Evolutionary conservation across 2,888 invertebrate genomes (phyloP).

Genomic region (Drosophila tripunctata): DNA sequence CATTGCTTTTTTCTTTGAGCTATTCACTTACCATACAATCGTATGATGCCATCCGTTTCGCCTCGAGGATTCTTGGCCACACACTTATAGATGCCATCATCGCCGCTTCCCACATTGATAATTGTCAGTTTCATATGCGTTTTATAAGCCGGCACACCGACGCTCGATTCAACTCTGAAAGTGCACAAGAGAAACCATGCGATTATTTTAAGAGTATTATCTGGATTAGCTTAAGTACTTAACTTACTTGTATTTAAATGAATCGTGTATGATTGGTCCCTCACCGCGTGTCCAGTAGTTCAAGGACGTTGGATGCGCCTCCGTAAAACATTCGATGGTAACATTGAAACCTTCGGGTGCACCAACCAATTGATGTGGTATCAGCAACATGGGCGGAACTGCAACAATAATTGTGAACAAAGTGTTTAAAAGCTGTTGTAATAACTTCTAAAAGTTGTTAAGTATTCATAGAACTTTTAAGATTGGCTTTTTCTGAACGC

Average conservation of each 20-base stretch:
- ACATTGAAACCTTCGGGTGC: slow-evolving; percentile 93
- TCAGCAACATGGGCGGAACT: slow-evolving; percentile 97
- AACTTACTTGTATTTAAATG: slow-evolving; percentile 89
- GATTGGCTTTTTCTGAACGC: no score
- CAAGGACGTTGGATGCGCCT: slow-evolving; percentile 95
- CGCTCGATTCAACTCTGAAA: slow-evolving; percentile 87
- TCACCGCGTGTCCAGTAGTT: slow-evolving; percentile 96
- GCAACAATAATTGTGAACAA: neutral
- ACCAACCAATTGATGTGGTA: slow-evolving; percentile 95
- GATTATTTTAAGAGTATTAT: no score
- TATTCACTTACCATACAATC: slow-evolving; percentile 91
- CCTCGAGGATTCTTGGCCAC: slow-evolving; percentile 94
- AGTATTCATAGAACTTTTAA: no score
- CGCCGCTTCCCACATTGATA: slow-evolving; percentile 89
- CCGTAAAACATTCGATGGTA: slow-evolving; percentile 94
- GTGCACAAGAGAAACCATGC: neutral
- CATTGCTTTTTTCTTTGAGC: neutral
- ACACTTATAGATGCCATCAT: slow-evolving; percentile 95
- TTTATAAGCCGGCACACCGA: slow-evolving; percentile 90
- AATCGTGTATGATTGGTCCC: slow-evolving; percentile 95
- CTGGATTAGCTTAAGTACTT: neutral
- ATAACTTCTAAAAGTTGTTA: neutral
- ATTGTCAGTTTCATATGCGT: slow-evolving; percentile 95
- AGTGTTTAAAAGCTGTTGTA: neutral
- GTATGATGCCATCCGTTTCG: slow-evolving; percentile 94